Percentiles rank a stretch among this genome's conserved stretches.
Evolutionary conservation across 2,113 vertebrate species (phyloP).

Genomic region (Symphodus melops): DNA sequence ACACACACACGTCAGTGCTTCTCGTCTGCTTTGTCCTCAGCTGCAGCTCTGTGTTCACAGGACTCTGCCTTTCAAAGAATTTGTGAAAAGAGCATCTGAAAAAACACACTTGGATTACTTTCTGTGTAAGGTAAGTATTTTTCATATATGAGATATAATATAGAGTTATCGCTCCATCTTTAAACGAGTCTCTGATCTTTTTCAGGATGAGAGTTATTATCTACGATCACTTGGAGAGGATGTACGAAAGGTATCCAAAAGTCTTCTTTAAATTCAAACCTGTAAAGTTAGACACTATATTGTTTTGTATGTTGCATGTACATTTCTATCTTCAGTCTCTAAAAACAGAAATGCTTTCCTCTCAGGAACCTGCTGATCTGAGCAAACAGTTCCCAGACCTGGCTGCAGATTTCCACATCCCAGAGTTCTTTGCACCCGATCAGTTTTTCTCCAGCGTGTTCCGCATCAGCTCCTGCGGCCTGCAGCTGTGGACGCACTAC

Average conservation of each 20-base stretch:
- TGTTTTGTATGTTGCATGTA: neutral
- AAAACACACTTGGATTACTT: slow-evolving; percentile 90
- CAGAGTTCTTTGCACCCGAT: slow-evolving; percentile 90
- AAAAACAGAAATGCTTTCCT: neutral
- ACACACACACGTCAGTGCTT: neutral
- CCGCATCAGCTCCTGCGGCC: slow-evolving; percentile 93
- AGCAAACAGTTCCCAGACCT: slow-evolving; percentile 92
- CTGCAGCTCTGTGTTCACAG: slow-evolving; percentile 73
- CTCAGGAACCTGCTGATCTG: slow-evolving; percentile 93
- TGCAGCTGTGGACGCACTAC: slow-evolving; percentile 98
- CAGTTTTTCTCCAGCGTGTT: slow-evolving; percentile 97
- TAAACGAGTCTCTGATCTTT: slow-evolving; percentile 4
- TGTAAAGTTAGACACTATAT: neutral
- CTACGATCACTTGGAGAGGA: slow-evolving; percentile 95
- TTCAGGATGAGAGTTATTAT: slow-evolving; percentile 95
- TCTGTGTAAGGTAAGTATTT: slow-evolving; percentile 88
- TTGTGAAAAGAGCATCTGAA: slow-evolving; percentile 92
- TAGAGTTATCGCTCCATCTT: neutral
- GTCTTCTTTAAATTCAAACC: neutral
- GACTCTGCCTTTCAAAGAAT: slow-evolving; percentile 90
- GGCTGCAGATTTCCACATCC: slow-evolving; percentile 89
- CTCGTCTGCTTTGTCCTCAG: neutral
- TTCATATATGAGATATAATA: too few species aligned
- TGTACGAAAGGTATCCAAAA: slow-evolving; percentile 87
- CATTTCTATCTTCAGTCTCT: neutral